Base-by-base conservation (phyloP, 2,797 vertebrate genomes). In the Pelobates cultripes region DNA sequence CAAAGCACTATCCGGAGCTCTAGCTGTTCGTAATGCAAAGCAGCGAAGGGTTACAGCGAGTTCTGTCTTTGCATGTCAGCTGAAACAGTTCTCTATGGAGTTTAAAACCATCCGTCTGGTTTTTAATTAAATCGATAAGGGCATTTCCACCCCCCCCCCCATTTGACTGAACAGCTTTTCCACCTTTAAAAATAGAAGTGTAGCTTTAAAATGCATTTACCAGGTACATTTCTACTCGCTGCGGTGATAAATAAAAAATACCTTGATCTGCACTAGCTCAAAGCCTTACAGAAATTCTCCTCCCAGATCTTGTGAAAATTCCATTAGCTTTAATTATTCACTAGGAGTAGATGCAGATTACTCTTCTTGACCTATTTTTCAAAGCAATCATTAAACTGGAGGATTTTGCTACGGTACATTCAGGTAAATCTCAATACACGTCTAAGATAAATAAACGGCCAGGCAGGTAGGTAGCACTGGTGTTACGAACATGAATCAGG, bases 241-340 rank as follows among this genome's bases (percentile, higher is more conserved):
- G 41, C 81, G 86, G 84, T 84, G 85, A 91, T 92, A 91, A 93
- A 94, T 92, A 92, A 93, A 91, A 90, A 90, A 91, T 85, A 84
- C 86, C 90, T 83, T 81, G 84, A 88, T 89, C 84, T 87, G 87
- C 89, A 89, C 86, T 61, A 87, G 88, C 88, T 91, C 89, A 87
- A 88, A 55, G 84, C 86, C 90, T 90, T 86, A 79, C 86, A 87
- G 91, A 89, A 89, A 92, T 87, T 90, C 90, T 78, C 87, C 89
- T 90, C 91, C 87, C 87, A 87, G 89, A 92, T 91, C 91, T 92
- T 89, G 89, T 91, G 90, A 92, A 93, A 93, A 94, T 92, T 92
- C 94, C 94, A 94, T 94, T 94, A 94, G 87, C 90, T 94, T 94
- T 93, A 94, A 94, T 94, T 94, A 94, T 94, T 94, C 93, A 94